Conservation (phyloP, 1,140 invertebrate genomes). For the Drosophila virilis region DNA sequence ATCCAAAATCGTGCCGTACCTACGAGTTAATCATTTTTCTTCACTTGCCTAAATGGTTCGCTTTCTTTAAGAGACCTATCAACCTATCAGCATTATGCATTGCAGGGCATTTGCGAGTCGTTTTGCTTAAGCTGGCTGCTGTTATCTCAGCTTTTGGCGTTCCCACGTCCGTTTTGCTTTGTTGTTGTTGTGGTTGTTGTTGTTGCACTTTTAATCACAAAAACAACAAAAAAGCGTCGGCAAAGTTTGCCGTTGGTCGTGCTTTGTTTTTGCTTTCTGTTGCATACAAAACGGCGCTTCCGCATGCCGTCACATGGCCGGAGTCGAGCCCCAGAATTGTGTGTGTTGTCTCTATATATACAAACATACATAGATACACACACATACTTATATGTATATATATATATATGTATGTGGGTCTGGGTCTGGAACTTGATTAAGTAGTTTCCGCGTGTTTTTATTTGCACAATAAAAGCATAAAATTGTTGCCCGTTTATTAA, state of each 20-base stretch:
- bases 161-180: conserved; percentile 47
- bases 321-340: conserved; percentile 11
- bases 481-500: conserved; percentile 52
- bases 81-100: background rate
- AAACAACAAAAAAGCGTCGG: conserved; percentile 39
- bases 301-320: conserved; percentile 34
- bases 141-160: conserved; percentile 67
- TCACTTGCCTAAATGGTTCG: no score
- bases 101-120: conserved; percentile 17
- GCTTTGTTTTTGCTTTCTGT: conserved; percentile 55
- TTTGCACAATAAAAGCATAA: conserved; percentile 80
- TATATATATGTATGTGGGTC: conserved; percentile 12
- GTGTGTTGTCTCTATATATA: conserved; percentile 10
- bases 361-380: background rate
- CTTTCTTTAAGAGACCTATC: no score
- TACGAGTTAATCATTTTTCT: no score
- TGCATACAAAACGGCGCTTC: conserved; percentile 58
- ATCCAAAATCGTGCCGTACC: no score
- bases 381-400: conserved; percentile 1
- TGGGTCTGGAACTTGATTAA: conserved; percentile 68
- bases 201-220: conserved; percentile 33
- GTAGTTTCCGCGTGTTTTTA: conserved; percentile 80
- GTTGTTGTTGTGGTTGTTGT: conserved; percentile 33
- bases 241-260: conserved; percentile 51
- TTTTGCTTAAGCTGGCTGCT: conserved; percentile 15